These are phyloP conservation scores for Drosophila sechellia DNA, from an alignment of 1,140 invertebrate genomes.

Conservation along the genomic window DNA sequence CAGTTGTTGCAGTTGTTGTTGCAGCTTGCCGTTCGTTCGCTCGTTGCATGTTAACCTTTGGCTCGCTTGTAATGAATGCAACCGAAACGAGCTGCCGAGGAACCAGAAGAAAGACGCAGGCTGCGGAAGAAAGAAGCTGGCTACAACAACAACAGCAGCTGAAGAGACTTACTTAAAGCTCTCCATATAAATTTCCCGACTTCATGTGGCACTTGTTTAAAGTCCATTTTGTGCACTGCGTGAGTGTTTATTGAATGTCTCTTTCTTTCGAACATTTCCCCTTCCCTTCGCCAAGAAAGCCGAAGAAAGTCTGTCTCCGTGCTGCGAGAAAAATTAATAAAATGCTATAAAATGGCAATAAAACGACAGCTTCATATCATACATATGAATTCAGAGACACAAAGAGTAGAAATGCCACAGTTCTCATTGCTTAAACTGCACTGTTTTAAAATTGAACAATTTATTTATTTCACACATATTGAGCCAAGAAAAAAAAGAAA, in stretches of 20 bases:
- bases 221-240: slow-evolving; percentile 79
- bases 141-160: slow-evolving; percentile 32
- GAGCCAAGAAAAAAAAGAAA: no score
- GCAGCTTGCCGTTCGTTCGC: slow-evolving; percentile 43
- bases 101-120: slow-evolving; percentile 24
- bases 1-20: slow-evolving; percentile 23
- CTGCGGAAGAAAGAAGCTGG: slow-evolving; percentile 12
- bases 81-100: slow-evolving; percentile 53
- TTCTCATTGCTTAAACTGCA: not conserved
- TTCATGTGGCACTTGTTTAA: slow-evolving; percentile 81
- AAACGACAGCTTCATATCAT: slow-evolving; percentile 53
- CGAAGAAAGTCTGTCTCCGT: slow-evolving; percentile 21
- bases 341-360: slow-evolving; percentile 76
- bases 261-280: slow-evolving; percentile 4
- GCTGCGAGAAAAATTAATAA: slow-evolving; percentile 72
- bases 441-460: not conserved
- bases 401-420: slow-evolving; percentile 37
- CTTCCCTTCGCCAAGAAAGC: not conserved
- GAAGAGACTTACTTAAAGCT: slow-evolving; percentile 76
- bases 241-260: slow-evolving; percentile 80
- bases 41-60: slow-evolving; percentile 82
- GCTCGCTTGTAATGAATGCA: slow-evolving; percentile 81
- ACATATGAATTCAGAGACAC: slow-evolving; percentile 51
- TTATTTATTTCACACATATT: no score
- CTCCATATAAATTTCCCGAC: slow-evolving; percentile 74